Evolutionary conservation across 2,113 vertebrate genomes (phyloP).

Genomic region (Pagrus major): DNA sequence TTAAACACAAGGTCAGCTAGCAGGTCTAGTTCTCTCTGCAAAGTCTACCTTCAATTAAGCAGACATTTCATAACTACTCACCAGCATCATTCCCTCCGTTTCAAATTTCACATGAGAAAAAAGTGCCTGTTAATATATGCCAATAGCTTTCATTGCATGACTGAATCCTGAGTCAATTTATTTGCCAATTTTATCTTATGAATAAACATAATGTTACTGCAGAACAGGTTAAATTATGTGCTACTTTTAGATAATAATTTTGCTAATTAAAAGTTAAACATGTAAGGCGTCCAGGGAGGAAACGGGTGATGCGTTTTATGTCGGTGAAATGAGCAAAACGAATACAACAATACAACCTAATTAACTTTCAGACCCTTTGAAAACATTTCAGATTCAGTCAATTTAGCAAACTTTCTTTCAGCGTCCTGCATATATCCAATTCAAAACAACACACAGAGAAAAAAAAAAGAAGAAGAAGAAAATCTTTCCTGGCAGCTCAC

Average conservation of each 20-base stretch:
- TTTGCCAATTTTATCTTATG: conserved; percentile 22
- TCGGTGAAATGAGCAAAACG: conserved; percentile 36
- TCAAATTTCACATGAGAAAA: neutral
- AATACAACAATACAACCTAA: conserved; percentile 57
- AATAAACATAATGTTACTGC: conserved; percentile 29
- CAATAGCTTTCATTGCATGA: neutral
- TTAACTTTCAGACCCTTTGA: conserved; percentile 58
- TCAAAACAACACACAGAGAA: conserved; percentile 51
- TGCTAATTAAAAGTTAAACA: conserved; percentile 33
- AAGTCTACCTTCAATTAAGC: neutral
- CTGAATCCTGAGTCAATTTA: conserved; percentile 21
- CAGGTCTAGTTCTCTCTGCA: neutral
- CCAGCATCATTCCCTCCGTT: neutral
- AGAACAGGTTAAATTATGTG: neutral
- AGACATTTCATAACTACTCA: conserved; percentile 17
- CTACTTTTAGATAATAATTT: conserved; percentile 28
- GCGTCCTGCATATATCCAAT: conserved; percentile 45
- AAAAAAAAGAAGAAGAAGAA: no score
- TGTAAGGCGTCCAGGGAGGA: neutral
- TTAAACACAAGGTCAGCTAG: neutral
- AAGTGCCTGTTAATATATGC: neutral
- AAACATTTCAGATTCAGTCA: conserved; percentile 65
- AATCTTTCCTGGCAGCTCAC: conserved; percentile 49
- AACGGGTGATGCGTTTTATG: conserved; percentile 26
- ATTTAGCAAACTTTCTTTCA: conserved; percentile 70